Evolutionary conservation across 1,140 invertebrate species (phyloP).

Genomic region (Arion vulgaris): DNA sequence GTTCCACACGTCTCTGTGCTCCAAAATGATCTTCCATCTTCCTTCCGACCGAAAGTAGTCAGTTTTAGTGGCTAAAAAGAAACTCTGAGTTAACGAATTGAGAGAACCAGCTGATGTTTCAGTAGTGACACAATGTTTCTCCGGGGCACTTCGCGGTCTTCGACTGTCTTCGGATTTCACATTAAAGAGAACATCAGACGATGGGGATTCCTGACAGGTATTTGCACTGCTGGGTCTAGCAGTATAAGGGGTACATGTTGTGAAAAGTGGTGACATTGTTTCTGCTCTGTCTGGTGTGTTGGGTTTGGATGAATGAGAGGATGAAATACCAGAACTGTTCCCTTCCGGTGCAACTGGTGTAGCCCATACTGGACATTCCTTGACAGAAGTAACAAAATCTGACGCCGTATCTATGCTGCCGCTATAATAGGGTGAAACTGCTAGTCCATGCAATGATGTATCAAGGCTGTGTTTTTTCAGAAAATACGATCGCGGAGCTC

Average conservation of each 20-base stretch:
- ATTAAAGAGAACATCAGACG: constrained; percentile 29
- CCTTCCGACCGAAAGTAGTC: constrained; percentile 65
- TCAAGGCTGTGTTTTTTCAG: constrained; percentile 42
- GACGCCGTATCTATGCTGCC: constrained; percentile 9
- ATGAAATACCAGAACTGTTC: not conserved
- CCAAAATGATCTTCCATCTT: constrained; percentile 57
- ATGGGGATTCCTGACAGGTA: not conserved
- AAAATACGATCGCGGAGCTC: constrained; percentile 17
- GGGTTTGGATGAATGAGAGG: not conserved
- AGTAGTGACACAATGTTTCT: constrained; percentile 18
- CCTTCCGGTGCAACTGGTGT: not conserved
- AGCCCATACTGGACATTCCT: constrained; percentile 2
- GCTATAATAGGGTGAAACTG: not conserved
- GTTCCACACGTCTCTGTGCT: constrained; percentile 58
- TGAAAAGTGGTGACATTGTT: constrained; percentile 9
- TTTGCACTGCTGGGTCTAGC: not conserved
- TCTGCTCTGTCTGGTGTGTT: not conserved
- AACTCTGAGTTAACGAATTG: constrained; percentile 60
- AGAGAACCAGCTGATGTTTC: constrained; percentile 45
- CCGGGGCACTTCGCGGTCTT: constrained; percentile 54
- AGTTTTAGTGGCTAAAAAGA: constrained; percentile 62
- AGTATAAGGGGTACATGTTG: constrained; percentile 1
- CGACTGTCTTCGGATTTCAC: constrained; percentile 7
- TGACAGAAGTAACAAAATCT: not conserved
- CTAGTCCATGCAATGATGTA: constrained; percentile 19